phyloP scores from a whole-genome alignment of 2,113 vertebrate genomes.

The Buteo buteo region DNA sequence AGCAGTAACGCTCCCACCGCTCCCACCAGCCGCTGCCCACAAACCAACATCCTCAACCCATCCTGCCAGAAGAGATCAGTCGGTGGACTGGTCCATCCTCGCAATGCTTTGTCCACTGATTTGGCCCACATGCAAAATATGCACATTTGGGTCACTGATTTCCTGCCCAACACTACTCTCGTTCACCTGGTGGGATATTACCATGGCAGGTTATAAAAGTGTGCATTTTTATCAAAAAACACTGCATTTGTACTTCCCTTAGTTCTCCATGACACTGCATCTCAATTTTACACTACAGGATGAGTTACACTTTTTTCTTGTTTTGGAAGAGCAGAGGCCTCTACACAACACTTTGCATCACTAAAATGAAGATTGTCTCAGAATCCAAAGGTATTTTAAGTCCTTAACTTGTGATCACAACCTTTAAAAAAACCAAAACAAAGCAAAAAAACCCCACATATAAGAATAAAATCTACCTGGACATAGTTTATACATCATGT shows the following conservation, averaged over 20 bases:
- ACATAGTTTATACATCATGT: fast-evolving
- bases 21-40: not conserved
- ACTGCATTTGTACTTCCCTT: not conserved
- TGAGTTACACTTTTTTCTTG: not conserved
- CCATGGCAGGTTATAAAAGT: not conserved
- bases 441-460: not conserved
- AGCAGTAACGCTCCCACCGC: not conserved
- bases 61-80: not conserved
- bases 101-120: fast-evolving
- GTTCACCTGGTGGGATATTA: not conserved
- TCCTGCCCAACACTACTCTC: not conserved
- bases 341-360: not conserved
- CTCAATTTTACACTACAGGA: not conserved
- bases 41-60: fast-evolving
- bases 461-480: not conserved
- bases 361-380: not conserved
- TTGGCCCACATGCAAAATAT: not conserved
- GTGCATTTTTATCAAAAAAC: not conserved
- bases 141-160: not conserved
- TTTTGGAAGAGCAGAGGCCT: not conserved
- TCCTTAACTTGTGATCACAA: not conserved
- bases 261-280: not conserved
- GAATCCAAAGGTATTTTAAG: not conserved
- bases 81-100: fast-evolving
- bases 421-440: not conserved